Percentiles rank a stretch among this genome's conserved stretches.
These are phyloP conservation scores for Podarcis muralis DNA, from an alignment of 2,113 vertebrate genomes.

Conservation along the genomic window DNA sequence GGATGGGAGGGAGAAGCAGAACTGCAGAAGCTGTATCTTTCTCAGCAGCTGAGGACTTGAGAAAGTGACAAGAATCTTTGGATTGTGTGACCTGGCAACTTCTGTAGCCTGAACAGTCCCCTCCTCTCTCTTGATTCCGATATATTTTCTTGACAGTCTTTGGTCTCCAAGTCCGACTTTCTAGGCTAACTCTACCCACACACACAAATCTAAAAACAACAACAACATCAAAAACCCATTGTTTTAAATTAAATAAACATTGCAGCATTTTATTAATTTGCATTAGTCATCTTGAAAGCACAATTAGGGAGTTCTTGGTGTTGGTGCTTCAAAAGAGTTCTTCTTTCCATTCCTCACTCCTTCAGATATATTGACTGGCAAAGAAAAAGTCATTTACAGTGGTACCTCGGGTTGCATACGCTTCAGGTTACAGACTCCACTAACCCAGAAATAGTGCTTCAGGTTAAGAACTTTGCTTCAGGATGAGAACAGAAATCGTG, in stretches of 20 bases:
- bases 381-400: no score
- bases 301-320: background rate
- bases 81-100: background rate
- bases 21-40: background rate
- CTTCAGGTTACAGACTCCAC: no score
- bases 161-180: background rate
- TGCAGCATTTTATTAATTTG: background rate
- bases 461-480: no score
- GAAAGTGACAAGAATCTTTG: background rate
- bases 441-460: no score
- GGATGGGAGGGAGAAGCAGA: no score
- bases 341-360: background rate
- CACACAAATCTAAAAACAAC: background rate
- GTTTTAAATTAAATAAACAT: background rate
- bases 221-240: background rate
- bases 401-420: no score
- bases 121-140: background rate
- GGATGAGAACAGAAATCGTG: no score
- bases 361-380: background rate
- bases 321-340: background rate
- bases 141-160: background rate
- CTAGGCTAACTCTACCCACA: background rate
- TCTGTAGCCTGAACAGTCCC: background rate
- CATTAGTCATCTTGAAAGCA: background rate
- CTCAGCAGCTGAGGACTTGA: background rate